These are phyloP conservation scores for Sula dactylatra DNA, from an alignment of 2,113 vertebrate species.

Conservation along the genomic window DNA sequence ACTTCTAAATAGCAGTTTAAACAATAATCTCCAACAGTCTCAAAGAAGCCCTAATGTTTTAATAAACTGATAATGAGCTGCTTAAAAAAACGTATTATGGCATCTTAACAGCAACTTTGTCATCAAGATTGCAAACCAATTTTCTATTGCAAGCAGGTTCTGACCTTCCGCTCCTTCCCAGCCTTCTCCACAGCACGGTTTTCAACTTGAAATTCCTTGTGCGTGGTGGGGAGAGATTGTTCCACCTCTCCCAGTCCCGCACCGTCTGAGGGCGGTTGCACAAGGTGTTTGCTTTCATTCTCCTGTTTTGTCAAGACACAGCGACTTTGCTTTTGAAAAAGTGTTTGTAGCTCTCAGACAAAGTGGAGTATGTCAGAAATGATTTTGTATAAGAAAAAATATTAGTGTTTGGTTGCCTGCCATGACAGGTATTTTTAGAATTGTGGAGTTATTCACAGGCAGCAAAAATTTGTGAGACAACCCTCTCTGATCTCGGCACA, in stretches of 20 bases:
- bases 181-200: neutral
- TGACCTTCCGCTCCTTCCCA: neutral
- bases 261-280: rapidly evolving
- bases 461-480: neutral
- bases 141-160: neutral
- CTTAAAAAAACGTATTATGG: neutral
- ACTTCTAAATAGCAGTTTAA: conserved; percentile 6
- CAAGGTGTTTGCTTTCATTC: neutral
- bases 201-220: neutral
- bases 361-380: neutral
- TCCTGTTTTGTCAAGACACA: neutral
- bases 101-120: neutral
- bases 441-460: neutral
- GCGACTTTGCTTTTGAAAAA: neutral
- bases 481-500: neutral
- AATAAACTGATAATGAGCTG: conserved; percentile 10
- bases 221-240: neutral
- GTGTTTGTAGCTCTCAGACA: neutral
- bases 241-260: neutral
- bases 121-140: neutral
- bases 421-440: neutral
- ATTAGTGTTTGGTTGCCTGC: neutral
- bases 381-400: neutral
- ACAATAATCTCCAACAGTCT: neutral
- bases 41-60: conserved; percentile 1